Evolutionary conservation across 2,113 vertebrate species (phyloP).

Genomic region (Orthonyx spaldingii): DNA sequence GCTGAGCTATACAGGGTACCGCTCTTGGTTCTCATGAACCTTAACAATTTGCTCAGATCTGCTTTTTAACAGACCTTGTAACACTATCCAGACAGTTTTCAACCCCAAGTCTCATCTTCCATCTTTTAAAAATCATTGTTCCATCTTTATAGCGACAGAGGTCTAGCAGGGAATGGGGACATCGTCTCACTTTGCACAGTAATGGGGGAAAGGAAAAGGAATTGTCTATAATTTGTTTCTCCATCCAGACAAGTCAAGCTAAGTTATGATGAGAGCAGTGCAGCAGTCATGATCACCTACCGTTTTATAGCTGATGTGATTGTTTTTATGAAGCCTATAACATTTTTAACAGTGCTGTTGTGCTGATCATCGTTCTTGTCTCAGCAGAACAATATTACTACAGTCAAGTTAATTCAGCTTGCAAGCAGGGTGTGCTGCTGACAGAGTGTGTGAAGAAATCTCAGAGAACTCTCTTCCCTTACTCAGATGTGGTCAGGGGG

Average conservation of each 20-base stretch:
- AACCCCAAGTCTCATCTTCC: conserved; percentile 22
- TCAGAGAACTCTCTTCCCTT: background rate
- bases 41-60: conserved; percentile 7
- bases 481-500: background rate
- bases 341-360: conserved; percentile 57
- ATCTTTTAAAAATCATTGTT: conserved; percentile 59
- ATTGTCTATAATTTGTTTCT: conserved; percentile 72
- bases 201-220: conserved; percentile 30
- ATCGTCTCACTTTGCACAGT: conserved; percentile 49
- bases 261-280: conserved; percentile 63
- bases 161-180: conserved; percentile 35
- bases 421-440: conserved; percentile 1
- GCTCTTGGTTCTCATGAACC: background rate
- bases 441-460: conserved; percentile 10
- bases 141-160: conserved; percentile 43
- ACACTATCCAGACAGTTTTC: conserved; percentile 12
- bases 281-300: conserved; percentile 69
- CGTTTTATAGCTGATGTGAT: conserved; percentile 71
- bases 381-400: conserved; percentile 66
- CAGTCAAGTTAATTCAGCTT: conserved; percentile 56
- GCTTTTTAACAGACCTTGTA: background rate
- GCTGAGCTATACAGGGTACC: background rate
- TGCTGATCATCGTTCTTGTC: conserved; percentile 61
- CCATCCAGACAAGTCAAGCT: conserved; percentile 67
- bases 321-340: conserved; percentile 74